These are phyloP conservation scores for Anoplophora glabripennis DNA, from an alignment of 1,140 invertebrate genomes.

Conservation along the genomic window DNA sequence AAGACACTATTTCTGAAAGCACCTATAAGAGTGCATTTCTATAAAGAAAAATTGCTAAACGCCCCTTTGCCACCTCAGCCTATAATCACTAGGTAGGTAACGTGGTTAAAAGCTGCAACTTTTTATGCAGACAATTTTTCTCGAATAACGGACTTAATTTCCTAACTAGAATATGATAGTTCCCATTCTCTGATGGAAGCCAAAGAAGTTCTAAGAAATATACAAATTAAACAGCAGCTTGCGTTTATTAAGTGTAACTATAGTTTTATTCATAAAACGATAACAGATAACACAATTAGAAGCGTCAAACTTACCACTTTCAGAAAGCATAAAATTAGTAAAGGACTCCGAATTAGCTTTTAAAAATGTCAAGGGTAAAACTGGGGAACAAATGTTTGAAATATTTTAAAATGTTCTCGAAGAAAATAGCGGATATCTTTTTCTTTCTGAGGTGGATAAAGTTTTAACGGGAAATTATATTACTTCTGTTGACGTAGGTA, in stretches of 20 bases:
- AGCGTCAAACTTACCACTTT: not conserved
- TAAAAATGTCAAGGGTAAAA: not conserved
- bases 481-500: no score
- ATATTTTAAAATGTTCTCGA: no score
- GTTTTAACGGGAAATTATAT: slow-evolving; percentile 1
- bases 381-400: not conserved
- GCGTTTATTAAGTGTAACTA: slow-evolving; percentile 2
- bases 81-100: slow-evolving; percentile 13
- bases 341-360: not conserved
- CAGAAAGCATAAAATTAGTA: not conserved
- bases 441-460: not conserved
- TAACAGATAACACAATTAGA: not conserved
- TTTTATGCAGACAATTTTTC: slow-evolving; percentile 20
- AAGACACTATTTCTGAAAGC: no score
- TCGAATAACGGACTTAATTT: slow-evolving; percentile 9
- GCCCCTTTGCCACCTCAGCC: slow-evolving; percentile 10
- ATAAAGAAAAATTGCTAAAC: slow-evolving; percentile 12
- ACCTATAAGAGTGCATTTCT: slow-evolving; percentile 6
- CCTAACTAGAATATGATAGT: not conserved
- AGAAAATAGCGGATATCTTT: not conserved
- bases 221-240: not conserved
- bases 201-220: slow-evolving; percentile 2
- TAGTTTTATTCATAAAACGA: not conserved
- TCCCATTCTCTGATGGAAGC: not conserved
- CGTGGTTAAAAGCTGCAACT: slow-evolving; percentile 15